phyloP scores from a whole-genome alignment of 2,888 invertebrate species.

The Mesorhabditis sp. region DNA sequence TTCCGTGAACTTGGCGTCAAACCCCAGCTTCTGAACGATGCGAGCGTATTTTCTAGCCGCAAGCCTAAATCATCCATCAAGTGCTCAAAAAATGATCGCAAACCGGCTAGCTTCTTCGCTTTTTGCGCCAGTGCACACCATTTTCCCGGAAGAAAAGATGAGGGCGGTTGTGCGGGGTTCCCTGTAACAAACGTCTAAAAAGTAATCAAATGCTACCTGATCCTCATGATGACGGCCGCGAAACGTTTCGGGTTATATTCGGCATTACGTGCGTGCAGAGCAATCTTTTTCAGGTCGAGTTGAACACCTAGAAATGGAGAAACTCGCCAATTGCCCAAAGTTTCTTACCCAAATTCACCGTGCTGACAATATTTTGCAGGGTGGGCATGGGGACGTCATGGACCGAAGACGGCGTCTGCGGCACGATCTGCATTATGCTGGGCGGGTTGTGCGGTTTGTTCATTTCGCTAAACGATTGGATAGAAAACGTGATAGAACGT shows the following conservation, averaged over 20 bases:
- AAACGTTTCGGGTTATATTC: constrained; percentile 99
- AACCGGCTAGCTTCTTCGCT: constrained; percentile 74
- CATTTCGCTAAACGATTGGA: constrained; percentile 15
- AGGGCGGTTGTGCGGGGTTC: constrained; percentile 77
- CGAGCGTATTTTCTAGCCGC: constrained; percentile 78
- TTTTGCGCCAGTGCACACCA: constrained; percentile 83
- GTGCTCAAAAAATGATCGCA: neutral
- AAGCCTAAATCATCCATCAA: constrained; percentile 65
- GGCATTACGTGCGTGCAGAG: constrained; percentile 92
- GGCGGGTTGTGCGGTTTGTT: constrained; percentile 23
- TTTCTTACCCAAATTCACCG: constrained; percentile 76
- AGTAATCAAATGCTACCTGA: constrained; percentile 61
- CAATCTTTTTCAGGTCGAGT: constrained; percentile 91
- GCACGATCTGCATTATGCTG: constrained; percentile 20
- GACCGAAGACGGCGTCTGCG: constrained; percentile 41
- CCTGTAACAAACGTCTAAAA: constrained; percentile 60
- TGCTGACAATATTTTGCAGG: constrained; percentile 83
- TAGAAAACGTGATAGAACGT: neutral
- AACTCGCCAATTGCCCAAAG: neutral
- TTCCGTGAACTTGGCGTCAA: constrained; percentile 64
- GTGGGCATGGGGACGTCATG: constrained; percentile 56
- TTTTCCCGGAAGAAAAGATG: constrained; percentile 80
- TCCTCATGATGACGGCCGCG: constrained; percentile 94
- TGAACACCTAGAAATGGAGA: constrained; percentile 69
- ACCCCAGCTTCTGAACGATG: constrained; percentile 77